Conservation (phyloP, 2,113 vertebrate genomes). For the Myotis brandtii region DNA sequence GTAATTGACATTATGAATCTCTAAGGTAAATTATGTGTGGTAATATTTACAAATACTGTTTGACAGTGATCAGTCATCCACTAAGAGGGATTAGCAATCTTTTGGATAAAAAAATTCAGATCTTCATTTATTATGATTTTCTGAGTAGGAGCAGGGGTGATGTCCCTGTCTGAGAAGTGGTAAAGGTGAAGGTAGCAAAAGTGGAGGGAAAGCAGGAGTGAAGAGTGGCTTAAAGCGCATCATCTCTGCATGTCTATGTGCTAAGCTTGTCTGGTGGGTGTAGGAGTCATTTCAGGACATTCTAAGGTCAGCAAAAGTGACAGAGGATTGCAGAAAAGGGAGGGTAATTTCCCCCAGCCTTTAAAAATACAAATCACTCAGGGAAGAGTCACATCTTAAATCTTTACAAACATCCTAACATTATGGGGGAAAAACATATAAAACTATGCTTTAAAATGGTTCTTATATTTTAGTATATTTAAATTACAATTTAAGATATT, state of each 20-base stretch:
- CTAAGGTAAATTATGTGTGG: not conserved
- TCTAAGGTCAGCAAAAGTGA: conserved; percentile 13
- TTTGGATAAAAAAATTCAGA: not conserved
- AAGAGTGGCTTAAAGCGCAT: not conserved
- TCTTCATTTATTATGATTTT: not conserved
- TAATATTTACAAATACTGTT: not conserved
- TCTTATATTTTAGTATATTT: conserved; percentile 57
- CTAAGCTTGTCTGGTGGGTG: not conserved
- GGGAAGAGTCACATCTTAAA: conserved; percentile 11
- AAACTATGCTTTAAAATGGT: not conserved
- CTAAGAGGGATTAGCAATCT: not conserved
- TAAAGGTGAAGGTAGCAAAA: accelerated
- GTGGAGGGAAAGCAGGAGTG: not conserved
- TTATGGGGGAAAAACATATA: not conserved
- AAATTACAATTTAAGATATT: conserved; percentile 43
- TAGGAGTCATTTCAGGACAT: conserved; percentile 9
- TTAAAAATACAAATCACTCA: conserved; percentile 20
- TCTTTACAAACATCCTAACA: conserved; percentile 39
- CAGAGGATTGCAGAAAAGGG: not conserved
- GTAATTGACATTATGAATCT: not conserved
- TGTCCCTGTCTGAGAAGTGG: not conserved
- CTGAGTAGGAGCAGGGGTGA: not conserved
- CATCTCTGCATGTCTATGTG: not conserved
- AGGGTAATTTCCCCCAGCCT: not conserved
- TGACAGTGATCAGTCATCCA: not conserved